Conservation (phyloP, 2,888 invertebrate genomes). For the Acronicta aceris region DNA sequence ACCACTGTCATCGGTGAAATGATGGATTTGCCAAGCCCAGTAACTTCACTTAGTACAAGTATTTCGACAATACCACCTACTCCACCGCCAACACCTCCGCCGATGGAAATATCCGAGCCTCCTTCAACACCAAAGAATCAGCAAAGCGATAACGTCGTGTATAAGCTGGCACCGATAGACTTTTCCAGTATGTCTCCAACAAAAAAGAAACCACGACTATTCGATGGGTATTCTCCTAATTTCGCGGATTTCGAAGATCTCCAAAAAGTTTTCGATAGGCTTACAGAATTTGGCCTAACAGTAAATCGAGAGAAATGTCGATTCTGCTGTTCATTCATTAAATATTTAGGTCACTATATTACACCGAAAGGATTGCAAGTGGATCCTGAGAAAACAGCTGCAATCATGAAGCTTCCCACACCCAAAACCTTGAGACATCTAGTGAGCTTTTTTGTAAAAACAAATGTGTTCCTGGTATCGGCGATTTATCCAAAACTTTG, state of each 20-base stretch:
- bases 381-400: slow-evolving; percentile 48
- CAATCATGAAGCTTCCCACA: slow-evolving; percentile 24
- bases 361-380: slow-evolving; percentile 24
- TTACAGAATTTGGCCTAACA: slow-evolving; percentile 36
- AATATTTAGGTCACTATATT: slow-evolving; percentile 57
- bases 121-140: too few relatives aligned
- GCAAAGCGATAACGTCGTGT: too few relatives aligned
- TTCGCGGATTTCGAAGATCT: slow-evolving; percentile 25
- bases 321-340: slow-evolving; percentile 44
- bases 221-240: too few relatives aligned
- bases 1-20: too few relatives aligned
- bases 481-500: slow-evolving; percentile 48
- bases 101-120: too few relatives aligned
- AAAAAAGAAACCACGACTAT: too few relatives aligned
- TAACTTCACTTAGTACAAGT: too few relatives aligned
- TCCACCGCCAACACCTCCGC: too few relatives aligned
- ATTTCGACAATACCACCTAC: too few relatives aligned
- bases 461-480: slow-evolving; percentile 53
- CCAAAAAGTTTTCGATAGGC: slow-evolving; percentile 26
- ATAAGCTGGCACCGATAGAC: too few relatives aligned
- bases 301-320: slow-evolving; percentile 46
- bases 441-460: slow-evolving; percentile 11
- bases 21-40: too few relatives aligned
- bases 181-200: too few relatives aligned
- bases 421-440: slow-evolving; percentile 22